phyloP scores from a whole-genome alignment of 2,888 invertebrate genomes.

The Agrotis segetum region DNA sequence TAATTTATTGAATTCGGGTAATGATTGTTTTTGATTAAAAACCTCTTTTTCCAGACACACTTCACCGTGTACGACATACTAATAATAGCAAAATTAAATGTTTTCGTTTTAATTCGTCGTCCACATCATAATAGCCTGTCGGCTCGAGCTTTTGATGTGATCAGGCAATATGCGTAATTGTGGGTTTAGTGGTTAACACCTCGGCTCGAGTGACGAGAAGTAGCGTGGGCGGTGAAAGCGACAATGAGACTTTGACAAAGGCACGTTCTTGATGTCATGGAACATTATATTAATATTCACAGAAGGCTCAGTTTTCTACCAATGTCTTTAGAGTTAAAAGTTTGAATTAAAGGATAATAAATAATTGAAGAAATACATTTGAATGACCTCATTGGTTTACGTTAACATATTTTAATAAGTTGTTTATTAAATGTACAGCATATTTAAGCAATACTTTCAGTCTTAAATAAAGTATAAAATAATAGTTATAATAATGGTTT shows the following conservation, averaged over 20 bases:
- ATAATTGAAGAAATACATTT: too few relatives aligned
- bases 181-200: slow-evolving; percentile 83
- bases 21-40: neutral
- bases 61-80: slow-evolving; percentile 23
- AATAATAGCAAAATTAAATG: slow-evolving; percentile 80
- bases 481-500: too few relatives aligned
- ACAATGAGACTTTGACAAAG: slow-evolving; percentile 61
- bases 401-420: too few relatives aligned
- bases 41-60: slow-evolving; percentile 17
- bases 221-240: slow-evolving; percentile 70
- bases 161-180: slow-evolving; percentile 90
- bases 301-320: slow-evolving; percentile 30
- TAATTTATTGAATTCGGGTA: too few relatives aligned
- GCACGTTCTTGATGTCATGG: slow-evolving; percentile 42
- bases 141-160: slow-evolving; percentile 85
- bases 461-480: too few relatives aligned
- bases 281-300: neutral
- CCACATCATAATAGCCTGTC: slow-evolving; percentile 79
- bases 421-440: too few relatives aligned
- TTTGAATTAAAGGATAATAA: too few relatives aligned
- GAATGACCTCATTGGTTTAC: too few relatives aligned
- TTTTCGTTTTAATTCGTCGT: slow-evolving; percentile 84
- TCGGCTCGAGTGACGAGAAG: slow-evolving; percentile 71
- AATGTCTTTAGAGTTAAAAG: too few relatives aligned
- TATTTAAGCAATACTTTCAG: too few relatives aligned